A percentile compares a stretch with the other conserved stretches of the same genome.
Conservation (phyloP, 35 echinoderm and acorn worm species). For the Nesometra sesokonis region DNA sequence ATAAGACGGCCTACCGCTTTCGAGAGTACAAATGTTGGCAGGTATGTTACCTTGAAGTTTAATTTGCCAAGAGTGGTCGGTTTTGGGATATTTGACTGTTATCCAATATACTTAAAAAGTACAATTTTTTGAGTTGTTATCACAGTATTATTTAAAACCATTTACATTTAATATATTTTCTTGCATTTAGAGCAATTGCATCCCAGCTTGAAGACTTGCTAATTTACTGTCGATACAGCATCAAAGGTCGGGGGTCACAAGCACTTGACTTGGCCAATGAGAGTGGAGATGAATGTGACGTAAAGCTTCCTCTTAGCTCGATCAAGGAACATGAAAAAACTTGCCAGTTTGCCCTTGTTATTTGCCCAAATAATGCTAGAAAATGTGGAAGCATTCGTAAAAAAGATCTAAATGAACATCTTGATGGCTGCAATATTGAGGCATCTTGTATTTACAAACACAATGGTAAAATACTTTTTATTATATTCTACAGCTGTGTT, state of each 20-base stretch:
- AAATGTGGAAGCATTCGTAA: background rate
- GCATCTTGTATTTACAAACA: background rate
- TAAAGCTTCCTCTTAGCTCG: background rate
- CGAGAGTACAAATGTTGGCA: too few species aligned
- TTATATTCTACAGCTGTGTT: too few species aligned
- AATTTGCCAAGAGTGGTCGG: too few species aligned
- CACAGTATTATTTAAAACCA: too few species aligned
- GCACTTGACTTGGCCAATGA: background rate
- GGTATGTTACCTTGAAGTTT: too few species aligned
- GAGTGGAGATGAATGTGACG: background rate
- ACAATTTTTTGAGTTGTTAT: too few species aligned
- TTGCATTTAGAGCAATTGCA: background rate
- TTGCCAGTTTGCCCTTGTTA: background rate
- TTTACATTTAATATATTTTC: background rate
- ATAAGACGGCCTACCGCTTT: too few species aligned
- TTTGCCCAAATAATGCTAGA: background rate
- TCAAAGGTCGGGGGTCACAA: background rate
- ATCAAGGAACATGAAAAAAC: background rate
- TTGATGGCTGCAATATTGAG: background rate
- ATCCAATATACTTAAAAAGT: too few species aligned
- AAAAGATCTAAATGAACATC: background rate
- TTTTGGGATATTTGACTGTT: too few species aligned
- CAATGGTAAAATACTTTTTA: background rate
- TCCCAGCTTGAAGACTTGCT: background rate
- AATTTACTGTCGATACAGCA: background rate